Base-by-base conservation (phyloP, 30 jellyfish, hydroid and myxozoan species). In the Chironex yamaguchii region DNA sequence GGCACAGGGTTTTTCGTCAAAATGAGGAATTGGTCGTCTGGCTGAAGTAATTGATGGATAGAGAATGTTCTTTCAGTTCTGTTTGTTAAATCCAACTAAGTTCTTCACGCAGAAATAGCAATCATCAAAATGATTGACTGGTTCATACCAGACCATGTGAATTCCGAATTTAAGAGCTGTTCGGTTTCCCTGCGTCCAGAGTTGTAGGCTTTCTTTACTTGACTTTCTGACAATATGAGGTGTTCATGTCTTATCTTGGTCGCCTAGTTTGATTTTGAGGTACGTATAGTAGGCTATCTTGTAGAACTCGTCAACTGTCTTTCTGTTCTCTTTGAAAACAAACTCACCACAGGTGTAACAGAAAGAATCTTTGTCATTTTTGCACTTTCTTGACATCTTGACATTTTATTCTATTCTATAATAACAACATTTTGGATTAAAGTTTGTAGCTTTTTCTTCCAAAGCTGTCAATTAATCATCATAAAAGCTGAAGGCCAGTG, bases 1-100 rank as follows among this genome's bases (percentile, higher is more conserved):
- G 88, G 88, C 49, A 76, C 89, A 76, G 85, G 85, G 72, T n/a
- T 32, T 28, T 6, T 52, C 89, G 3, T 36, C 29, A 71, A 36
- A 32, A 29, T 53, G 88, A 76, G 88, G 90, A 13, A 76, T 54
- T 9, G 85, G 84, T 49, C 54, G 89, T 4, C 13, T 52, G 24
- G 88, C 88, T 76, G 68, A 77, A 12, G 81, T 13, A 29, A 67
- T 25, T 67, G 69, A 9, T 4, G 84, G 90, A 33, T 29, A 77
- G 89, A n/a, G 36, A 6, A 77, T 35, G 72, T 30, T n/a, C 89
- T 58, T 77, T 33, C 84, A n/a, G 2, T 79, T 1, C 48, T 26
- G 58, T 28, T 53, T 29, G 80, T 53, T 63, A 27, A 53, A 35
- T 63, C 85, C 89, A 63, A 70, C 36, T 79, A 52, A 17, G n/a